Evolutionary conservation across 2,888 invertebrate genomes (phyloP).

Genomic region (Cantharis flavilabris): DNA sequence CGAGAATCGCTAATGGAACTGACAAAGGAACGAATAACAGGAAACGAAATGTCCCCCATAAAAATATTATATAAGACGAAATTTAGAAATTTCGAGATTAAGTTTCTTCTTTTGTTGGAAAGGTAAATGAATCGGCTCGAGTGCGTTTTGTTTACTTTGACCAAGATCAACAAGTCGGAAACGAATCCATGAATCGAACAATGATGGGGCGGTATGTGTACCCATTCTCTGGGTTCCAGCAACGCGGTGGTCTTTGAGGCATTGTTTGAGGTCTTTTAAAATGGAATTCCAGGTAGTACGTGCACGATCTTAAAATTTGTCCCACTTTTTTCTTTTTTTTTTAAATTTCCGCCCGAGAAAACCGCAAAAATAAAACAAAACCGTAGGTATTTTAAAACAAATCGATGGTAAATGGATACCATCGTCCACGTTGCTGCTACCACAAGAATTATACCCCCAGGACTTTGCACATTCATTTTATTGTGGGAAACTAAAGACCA

Average conservation of each 20-base stretch:
- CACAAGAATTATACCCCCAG: not conserved
- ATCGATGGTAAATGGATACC: not conserved
- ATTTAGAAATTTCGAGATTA: not conserved
- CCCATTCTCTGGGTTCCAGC: not conserved
- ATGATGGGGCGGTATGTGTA: not conserved
- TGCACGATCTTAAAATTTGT: not conserved
- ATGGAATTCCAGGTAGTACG: not conserved
- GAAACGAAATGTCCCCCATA: not conserved
- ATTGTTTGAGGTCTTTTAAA: not conserved
- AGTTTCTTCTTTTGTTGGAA: not conserved
- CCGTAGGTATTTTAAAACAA: not conserved
- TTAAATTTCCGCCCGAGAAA: not conserved
- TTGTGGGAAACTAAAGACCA: conserved; percentile 2
- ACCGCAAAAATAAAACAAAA: not conserved
- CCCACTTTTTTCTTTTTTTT: not conserved
- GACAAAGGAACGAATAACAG: not conserved
- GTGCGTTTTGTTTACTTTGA: not conserved
- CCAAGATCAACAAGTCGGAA: conserved; percentile 1
- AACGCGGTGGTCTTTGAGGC: not conserved
- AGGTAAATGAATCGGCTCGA: not conserved
- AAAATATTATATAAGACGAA: not conserved
- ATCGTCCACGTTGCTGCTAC: not conserved
- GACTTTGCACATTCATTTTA: conserved; percentile 1
- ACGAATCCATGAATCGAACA: not conserved
- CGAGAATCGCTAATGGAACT: not conserved